Evolutionary conservation across 2,888 invertebrate genomes (phyloP), one percentile per base, ranked within the genome.

Genomic region (Drosophila buzzatii): DNA sequence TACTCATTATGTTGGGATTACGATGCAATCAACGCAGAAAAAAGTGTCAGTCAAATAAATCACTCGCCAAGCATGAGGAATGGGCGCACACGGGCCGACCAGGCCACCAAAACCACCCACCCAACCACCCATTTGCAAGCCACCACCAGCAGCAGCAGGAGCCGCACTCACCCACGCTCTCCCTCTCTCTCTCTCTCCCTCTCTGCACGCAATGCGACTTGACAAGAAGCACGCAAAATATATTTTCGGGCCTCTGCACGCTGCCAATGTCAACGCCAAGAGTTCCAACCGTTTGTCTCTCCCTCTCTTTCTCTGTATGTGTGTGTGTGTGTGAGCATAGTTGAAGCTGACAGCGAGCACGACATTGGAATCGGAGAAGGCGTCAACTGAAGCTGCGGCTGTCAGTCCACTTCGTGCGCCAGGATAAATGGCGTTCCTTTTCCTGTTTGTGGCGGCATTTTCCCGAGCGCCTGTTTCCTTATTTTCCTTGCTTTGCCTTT

Each of bases 11-110:
- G 90, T 89, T 80, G 81, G 91, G 89, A 90, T 90, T 90, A 91
- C 90, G 91, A 90, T 91, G 91, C 90, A 91, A 90, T 90, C 91
- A 91, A 91, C 90, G 90, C 87, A 83, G 79, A 86, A 83, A 90
- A 91, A 84, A 89, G 90, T 91, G 91, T 89, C 89, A 87, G 91
- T 83, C 88, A 91, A 91, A 91, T 90, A 91, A 90, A 90, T 91
- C 87, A 90, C 87, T 87, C 82, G 85, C 75, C 89, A 76, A 89
- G 69, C 88, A 88, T 85, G 85, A 82, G 73, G 71, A 64, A 83
- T 78, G 78, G 56, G 64, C 41, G 39, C 60, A 53, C 23, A 62
- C 44, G 55, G 69, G 37, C 75, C 14, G 3, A 14, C 23, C 23
- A 23, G 4, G 23, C 23, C 23, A 23, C 23, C 23, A 23, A 23